A percentile compares a stretch with the other conserved stretches of the same genome.
Conservation (phyloP, 2,888 invertebrate species). For the Dromius quadrimaculatus region DNA sequence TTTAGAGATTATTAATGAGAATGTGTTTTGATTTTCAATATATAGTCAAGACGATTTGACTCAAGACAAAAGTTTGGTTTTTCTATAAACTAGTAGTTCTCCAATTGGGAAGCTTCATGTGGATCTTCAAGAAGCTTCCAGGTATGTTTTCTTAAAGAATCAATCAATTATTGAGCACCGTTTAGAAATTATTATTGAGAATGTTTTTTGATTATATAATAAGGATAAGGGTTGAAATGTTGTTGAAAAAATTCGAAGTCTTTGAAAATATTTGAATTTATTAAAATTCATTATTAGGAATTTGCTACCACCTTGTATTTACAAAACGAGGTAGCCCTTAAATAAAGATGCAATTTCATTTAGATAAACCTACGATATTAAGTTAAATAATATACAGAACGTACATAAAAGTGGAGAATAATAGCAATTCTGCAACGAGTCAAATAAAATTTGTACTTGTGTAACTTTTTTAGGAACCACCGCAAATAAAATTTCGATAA, state of each 20-base stretch:
- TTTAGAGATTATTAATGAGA: too few relatives aligned
- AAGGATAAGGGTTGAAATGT: slow-evolving; percentile 8
- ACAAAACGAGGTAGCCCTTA: slow-evolving; percentile 64
- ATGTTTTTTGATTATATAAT: slow-evolving; percentile 15
- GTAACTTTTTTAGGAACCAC: slow-evolving; percentile 7
- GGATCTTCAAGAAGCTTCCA: too few relatives aligned
- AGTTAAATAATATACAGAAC: slow-evolving; percentile 46
- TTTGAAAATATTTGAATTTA: slow-evolving; percentile 59
- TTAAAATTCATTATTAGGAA: slow-evolving; percentile 65
- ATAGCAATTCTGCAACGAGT: slow-evolving; percentile 26
- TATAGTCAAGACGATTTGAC: too few relatives aligned
- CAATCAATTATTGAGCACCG: too few relatives aligned
- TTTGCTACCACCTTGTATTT: slow-evolving; percentile 66
- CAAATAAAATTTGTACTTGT: slow-evolving; percentile 27
- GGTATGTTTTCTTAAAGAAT: too few relatives aligned
- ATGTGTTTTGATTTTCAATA: too few relatives aligned
- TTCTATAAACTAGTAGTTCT: too few relatives aligned
- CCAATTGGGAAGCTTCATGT: too few relatives aligned
- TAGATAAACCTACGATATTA: slow-evolving; percentile 47
- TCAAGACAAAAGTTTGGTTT: too few relatives aligned
- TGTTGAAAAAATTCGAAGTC: too few relatives aligned
- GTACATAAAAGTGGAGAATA: slow-evolving; percentile 37
- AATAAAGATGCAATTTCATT: slow-evolving; percentile 50
- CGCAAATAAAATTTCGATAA: slow-evolving; percentile 1
- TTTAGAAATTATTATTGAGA: too few relatives aligned